phyloP scores from a whole-genome alignment of 35 echinoderm and acorn worm species.

The Strongylocentrotus purpuratus region DNA sequence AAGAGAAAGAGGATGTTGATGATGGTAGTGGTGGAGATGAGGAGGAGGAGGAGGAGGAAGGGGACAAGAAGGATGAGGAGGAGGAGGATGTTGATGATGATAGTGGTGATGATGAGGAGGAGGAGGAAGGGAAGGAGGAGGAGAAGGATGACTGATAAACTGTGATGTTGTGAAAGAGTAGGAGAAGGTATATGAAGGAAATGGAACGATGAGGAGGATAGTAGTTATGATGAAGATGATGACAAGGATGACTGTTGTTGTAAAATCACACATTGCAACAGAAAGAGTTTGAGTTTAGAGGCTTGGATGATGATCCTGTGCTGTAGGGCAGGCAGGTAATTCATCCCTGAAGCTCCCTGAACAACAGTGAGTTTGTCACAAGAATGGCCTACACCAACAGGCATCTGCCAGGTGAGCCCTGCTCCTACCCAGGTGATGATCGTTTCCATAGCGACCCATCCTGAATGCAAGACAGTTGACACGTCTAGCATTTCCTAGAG shows the following conservation, averaged over 20 bases:
- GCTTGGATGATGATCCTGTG: too few species aligned
- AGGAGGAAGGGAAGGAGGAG: too few species aligned
- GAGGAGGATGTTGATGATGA: background rate
- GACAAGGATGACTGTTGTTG: too few species aligned
- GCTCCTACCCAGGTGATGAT: background rate
- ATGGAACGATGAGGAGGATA: too few species aligned
- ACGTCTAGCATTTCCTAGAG: background rate
- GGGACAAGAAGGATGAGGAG: background rate
- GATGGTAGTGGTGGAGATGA: background rate
- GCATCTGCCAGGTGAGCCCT: background rate
- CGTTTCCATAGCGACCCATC: background rate
- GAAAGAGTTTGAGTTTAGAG: too few species aligned
- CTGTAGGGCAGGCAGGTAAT: too few species aligned
- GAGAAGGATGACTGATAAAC: too few species aligned
- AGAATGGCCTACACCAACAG: background rate
- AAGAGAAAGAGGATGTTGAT: background rate
- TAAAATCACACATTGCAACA: too few species aligned
- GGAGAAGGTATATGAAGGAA: too few species aligned
- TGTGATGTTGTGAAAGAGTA: too few species aligned
- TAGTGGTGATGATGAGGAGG: too few species aligned
- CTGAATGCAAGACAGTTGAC: background rate
- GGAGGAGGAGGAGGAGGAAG: background rate
- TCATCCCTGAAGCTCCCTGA: background rate
- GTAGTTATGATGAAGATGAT: too few species aligned
- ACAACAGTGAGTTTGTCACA: background rate